Conservation (phyloP, 2,113 vertebrate genomes). For the Nycticryphes semicollaris region DNA sequence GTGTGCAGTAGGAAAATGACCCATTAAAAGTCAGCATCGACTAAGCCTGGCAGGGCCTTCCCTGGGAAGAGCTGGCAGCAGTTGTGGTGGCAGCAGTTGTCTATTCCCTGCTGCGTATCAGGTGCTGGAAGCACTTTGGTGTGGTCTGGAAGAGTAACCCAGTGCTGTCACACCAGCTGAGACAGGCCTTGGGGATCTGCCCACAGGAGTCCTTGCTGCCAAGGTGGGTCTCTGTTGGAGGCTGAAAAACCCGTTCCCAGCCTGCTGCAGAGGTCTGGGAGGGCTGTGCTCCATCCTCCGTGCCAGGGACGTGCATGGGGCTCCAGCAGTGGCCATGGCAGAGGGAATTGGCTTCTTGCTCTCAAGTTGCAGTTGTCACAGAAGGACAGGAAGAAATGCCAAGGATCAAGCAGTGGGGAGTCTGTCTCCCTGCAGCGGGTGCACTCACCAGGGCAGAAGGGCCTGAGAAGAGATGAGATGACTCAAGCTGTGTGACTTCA, state of each 20-base stretch:
- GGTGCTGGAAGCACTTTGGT: background rate
- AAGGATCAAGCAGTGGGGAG: background rate
- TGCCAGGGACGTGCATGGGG: fast-evolving
- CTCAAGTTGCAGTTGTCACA: background rate
- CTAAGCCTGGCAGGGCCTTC: background rate
- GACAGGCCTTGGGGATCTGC: background rate
- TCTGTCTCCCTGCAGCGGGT: background rate
- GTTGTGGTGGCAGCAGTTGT: fast-evolving
- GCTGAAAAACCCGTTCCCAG: fast-evolving
- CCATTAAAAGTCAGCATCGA: background rate
- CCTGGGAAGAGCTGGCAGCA: background rate
- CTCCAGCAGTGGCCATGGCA: fast-evolving
- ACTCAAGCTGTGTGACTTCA: background rate
- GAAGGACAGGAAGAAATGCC: background rate
- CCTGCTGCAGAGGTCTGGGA: fast-evolving
- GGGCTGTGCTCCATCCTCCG: background rate
- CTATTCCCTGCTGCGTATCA: background rate
- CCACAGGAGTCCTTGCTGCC: background rate
- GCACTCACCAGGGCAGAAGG: background rate
- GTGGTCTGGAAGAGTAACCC: background rate
- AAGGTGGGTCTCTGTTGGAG: background rate
- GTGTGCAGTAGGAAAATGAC: background rate
- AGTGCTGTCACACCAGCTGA: background rate
- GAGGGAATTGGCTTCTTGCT: background rate
- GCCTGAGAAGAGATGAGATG: background rate